These are phyloP conservation scores for Drosophila arawakana DNA, from an alignment of 1,140 invertebrate genomes.

Conservation along the genomic window DNA sequence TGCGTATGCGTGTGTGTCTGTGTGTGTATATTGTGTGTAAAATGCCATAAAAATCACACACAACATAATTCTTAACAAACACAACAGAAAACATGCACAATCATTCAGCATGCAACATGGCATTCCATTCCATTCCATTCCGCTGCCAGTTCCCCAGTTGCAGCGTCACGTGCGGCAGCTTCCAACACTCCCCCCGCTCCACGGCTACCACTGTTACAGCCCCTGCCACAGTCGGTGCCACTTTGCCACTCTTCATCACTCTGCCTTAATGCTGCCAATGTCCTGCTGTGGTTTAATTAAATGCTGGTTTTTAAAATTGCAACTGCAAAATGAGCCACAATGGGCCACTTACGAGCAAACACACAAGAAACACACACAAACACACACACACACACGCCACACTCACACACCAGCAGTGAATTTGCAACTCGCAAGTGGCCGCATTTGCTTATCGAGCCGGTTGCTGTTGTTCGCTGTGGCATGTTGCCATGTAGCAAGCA, in stretches of 20 bases:
- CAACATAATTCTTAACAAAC: constrained; percentile 45
- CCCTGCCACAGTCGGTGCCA: not conserved
- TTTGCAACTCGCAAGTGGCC: constrained; percentile 12
- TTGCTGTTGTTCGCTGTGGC: constrained; percentile 46
- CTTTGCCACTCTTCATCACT: not conserved
- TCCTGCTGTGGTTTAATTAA: constrained; percentile 69
- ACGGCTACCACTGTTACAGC: too few relatives aligned
- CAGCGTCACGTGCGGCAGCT: constrained; percentile 57
- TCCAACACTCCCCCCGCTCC: not conserved
- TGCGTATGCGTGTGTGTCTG: constrained; percentile 5
- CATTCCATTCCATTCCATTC: constrained; percentile 39
- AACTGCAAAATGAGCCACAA: constrained; percentile 79
- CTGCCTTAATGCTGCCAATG: not conserved
- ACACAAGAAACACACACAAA: constrained; percentile 22
- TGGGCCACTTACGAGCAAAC: constrained; percentile 65
- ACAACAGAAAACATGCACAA: constrained; percentile 53
- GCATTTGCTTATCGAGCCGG: constrained; percentile 70
- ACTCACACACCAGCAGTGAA: constrained; percentile 11
- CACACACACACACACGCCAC: constrained; percentile 13
- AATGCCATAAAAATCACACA: constrained; percentile 61
- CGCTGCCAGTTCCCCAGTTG: constrained; percentile 43
- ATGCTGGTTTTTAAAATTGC: constrained; percentile 78
- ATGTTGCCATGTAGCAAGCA: constrained; percentile 69
- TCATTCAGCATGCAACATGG: constrained; percentile 57
- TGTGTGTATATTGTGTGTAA: constrained; percentile 41